phyloP scores from a whole-genome alignment of 2,113 vertebrate species.

The Meriones unguiculatus region DNA sequence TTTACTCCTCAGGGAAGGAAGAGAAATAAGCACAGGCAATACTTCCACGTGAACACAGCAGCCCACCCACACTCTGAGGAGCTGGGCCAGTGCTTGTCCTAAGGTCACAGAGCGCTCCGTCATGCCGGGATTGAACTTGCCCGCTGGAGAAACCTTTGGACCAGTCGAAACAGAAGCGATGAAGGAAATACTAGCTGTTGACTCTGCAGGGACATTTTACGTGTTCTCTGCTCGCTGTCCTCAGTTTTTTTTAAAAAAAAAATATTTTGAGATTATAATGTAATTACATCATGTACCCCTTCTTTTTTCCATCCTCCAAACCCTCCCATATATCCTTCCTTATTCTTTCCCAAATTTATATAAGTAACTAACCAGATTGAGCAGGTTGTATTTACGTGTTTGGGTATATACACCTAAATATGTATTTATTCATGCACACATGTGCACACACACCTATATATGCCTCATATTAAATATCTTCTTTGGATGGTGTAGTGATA shows the following conservation, averaged over 20 bases:
- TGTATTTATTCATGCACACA: not conserved
- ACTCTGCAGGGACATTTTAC: not conserved
- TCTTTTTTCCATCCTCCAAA: not conserved
- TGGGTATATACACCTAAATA: not conserved
- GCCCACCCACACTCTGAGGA: not conserved
- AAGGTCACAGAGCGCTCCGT: not conserved
- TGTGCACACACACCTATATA: rapidly evolving
- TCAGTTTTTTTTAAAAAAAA: not conserved
- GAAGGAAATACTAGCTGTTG: not conserved
- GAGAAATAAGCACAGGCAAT: not conserved
- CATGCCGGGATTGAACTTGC: not conserved
- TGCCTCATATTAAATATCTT: not conserved
- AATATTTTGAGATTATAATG: not conserved
- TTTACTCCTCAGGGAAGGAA: slow-evolving; percentile 10
- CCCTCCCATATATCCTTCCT: not conserved
- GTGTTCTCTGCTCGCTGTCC: not conserved
- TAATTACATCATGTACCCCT: not conserved
- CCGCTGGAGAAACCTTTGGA: not conserved
- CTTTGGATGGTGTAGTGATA: not conserved
- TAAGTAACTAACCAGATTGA: not conserved
- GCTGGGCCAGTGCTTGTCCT: not conserved
- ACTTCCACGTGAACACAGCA: not conserved
- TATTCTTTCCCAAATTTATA: not conserved
- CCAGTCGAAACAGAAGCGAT: not conserved
- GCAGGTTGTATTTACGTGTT: not conserved